Evolutionary conservation across 2,888 invertebrate species (phyloP), one percentile per base, ranked within the genome.

Genomic region (Caenorhabditis imperialis): DNA sequence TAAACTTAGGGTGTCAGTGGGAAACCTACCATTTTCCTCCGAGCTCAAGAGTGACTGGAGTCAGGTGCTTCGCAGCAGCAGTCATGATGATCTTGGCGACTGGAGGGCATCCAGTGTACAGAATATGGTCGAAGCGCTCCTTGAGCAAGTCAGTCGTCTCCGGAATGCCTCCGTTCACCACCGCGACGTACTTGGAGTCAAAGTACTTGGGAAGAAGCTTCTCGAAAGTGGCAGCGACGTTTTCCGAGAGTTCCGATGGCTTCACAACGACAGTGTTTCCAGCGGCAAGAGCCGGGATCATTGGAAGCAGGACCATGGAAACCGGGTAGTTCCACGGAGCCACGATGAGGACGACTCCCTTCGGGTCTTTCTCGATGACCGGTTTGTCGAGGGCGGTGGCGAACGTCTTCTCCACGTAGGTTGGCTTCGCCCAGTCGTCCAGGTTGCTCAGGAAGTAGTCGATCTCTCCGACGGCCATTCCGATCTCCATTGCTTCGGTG

Each of bases 241-340:
- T 67, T 14, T 78, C 65, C 0, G 85, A 73, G 25, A 86, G 58
- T 57, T 86, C 86, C 10, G 86, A 86, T 4, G 86, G 85, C 60
- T 86, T 86, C 54, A 86, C 72, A 22, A 86, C 69, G 8, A 77
- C 81, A 7, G 86, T 86, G 65, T 86, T 86, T 18, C 86, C 63
- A 1, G 86, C 84, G 18, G 85, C 86, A 1, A 86, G 16, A 12
- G 83, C 81, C 25, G 82, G 81, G 37, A 86, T 74, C 62, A 86
- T 40, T 5, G 86, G 86, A 10, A 81, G 65, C 8, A 85, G 62
- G 47, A 85, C 58, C 81, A 84, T 84, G 18, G 75, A 75, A 10
- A 78, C 51, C 0, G 98, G 97, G 90, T 97, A 98, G 90, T 98
- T 99, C 98, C 97, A 99, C 0, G 97, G 94, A 0, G 96, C 94